Conservation (phyloP, 2,888 invertebrate genomes). For the Aricia artaxerxes region DNA sequence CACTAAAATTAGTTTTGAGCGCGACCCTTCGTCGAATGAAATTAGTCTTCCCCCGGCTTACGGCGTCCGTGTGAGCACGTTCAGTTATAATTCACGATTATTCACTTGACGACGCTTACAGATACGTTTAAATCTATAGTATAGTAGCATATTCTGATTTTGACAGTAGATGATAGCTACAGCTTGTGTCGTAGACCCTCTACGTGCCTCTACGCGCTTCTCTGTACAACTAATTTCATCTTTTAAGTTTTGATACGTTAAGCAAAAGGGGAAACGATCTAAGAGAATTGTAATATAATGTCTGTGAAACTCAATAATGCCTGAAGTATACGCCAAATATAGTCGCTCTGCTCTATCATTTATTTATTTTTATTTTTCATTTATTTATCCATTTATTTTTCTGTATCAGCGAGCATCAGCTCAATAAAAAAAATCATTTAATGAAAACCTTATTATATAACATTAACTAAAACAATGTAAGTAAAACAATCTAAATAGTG, state of each 20-base stretch:
- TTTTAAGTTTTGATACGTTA: no score
- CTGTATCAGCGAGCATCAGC: no score
- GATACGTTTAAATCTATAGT: background rate
- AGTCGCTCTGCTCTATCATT: no score
- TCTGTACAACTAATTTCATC: background rate
- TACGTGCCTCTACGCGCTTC: background rate
- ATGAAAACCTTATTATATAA: conserved; percentile 14
- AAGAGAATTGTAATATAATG: no score
- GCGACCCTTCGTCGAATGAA: conserved; percentile 60
- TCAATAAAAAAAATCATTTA: no score
- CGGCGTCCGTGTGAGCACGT: conserved; percentile 33
- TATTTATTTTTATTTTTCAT: no score
- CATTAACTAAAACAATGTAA: conserved; percentile 42
- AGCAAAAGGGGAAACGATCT: no score
- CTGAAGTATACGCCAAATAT: no score
- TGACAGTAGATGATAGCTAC: background rate
- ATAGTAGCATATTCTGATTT: background rate
- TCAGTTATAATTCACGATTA: conserved; percentile 37
- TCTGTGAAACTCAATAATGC: no score
- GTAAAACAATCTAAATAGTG: conserved; percentile 65
- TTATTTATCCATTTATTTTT: no score
- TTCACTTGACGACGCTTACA: conserved; percentile 31
- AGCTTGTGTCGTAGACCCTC: background rate
- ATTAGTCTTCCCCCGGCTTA: conserved; percentile 54
- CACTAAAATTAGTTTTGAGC: conserved; percentile 70